Evolutionary conservation across 2,113 vertebrate genomes (phyloP).

Genomic region (Steatornis caripensis): DNA sequence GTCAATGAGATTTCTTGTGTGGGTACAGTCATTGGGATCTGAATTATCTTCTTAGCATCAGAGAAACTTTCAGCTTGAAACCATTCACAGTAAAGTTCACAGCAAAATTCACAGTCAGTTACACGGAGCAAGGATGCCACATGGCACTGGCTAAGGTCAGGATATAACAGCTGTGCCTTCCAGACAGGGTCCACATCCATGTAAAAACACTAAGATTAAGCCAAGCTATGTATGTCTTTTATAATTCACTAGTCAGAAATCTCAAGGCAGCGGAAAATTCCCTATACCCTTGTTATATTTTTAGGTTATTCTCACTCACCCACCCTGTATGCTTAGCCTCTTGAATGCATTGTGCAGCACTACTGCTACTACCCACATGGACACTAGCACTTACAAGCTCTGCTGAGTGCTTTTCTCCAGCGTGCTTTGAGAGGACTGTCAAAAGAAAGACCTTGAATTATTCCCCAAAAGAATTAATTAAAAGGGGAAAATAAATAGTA

Average conservation of each 20-base stretch:
- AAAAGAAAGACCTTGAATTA: not conserved
- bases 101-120: not conserved
- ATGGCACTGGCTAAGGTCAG: not conserved
- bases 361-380: fast-evolving
- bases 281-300: not conserved
- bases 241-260: not conserved
- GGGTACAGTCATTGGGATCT: not conserved
- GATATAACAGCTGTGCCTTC: not conserved
- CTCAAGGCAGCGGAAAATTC: not conserved
- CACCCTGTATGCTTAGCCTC: not conserved
- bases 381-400: not conserved
- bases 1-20: not conserved
- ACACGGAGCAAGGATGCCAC: not conserved
- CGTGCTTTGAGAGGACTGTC: not conserved
- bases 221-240: not conserved
- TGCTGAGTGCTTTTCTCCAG: not conserved
- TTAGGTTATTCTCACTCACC: not conserved
- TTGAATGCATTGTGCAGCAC: not conserved
- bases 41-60: not conserved
- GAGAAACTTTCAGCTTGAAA: not conserved
- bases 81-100: not conserved
- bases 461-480: not conserved
- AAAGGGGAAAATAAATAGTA: not conserved
- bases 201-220: not conserved
- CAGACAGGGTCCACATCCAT: not conserved